phyloP scores from a whole-genome alignment of 2,888 invertebrate genomes.

The Synanthedon formicaeformis region DNA sequence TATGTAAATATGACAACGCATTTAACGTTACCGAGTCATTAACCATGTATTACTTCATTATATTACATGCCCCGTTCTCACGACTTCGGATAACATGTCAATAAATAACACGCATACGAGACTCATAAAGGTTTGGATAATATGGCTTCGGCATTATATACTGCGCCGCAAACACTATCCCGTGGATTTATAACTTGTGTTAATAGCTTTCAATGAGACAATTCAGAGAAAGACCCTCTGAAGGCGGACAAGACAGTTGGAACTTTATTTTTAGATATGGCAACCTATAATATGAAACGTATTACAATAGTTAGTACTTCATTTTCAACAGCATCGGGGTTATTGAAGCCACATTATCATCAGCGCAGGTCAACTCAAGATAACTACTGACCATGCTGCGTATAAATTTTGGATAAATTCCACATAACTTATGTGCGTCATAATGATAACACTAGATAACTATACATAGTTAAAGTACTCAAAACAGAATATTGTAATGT shows the following conservation, averaged over 20 bases:
- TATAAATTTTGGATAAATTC: constrained; percentile 56
- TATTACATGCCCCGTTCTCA: neutral
- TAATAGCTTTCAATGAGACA: constrained; percentile 12
- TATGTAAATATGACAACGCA: neutral
- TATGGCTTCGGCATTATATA: neutral
- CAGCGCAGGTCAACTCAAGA: constrained; percentile 33
- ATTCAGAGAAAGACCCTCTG: constrained; percentile 27
- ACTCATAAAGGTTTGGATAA: neutral
- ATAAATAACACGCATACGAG: neutral
- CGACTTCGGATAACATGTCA: neutral
- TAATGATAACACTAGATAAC: constrained; percentile 4
- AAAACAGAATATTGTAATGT: constrained; percentile 8
- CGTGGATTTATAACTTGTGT: constrained; percentile 23
- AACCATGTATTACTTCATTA: neutral
- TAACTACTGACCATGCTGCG: constrained; percentile 47
- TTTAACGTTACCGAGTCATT: neutral
- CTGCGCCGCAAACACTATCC: constrained; percentile 11
- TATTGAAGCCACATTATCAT: constrained; percentile 33
- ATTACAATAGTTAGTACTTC: too few species aligned
- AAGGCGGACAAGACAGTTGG: constrained; percentile 33
- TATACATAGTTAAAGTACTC: neutral
- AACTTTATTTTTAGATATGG: constrained; percentile 29
- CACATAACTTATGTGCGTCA: constrained; percentile 55
- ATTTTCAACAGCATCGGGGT: too few species aligned
- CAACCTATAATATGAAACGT: too few species aligned